Conservation (phyloP, 2,797 vertebrate species). For the Sebastes oblongus region DNA sequence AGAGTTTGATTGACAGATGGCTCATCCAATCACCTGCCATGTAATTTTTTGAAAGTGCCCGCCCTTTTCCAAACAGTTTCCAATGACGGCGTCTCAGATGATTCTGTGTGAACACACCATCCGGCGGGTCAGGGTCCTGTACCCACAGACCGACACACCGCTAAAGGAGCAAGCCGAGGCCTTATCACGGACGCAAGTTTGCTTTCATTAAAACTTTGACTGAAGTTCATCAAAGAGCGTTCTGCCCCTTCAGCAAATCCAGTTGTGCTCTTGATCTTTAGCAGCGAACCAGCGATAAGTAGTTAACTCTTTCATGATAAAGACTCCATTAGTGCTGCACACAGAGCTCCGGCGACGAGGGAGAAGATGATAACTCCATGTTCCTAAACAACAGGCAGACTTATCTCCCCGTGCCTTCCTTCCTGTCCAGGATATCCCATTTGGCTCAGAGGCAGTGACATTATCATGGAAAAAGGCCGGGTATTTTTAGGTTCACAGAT, state of each 20-base stretch:
- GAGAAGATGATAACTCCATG: conserved; percentile 54
- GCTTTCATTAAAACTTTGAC: conserved; percentile 60
- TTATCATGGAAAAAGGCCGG: conserved; percentile 13
- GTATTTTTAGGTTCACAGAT: conserved; percentile 21
- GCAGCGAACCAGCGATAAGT: conserved; percentile 60
- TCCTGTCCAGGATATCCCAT: conserved; percentile 66
- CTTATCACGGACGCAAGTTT: conserved; percentile 6
- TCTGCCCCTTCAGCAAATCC: conserved; percentile 56
- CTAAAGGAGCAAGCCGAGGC: conserved; percentile 7
- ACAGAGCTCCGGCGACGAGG: conserved; percentile 5
- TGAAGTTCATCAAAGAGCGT: conserved; percentile 69
- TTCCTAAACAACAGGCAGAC: conserved; percentile 67
- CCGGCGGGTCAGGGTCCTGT: neutral
- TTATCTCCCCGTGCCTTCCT: conserved; percentile 65
- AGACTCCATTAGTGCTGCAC: conserved; percentile 51
- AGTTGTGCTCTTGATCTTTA: conserved; percentile 59
- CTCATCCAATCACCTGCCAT: neutral
- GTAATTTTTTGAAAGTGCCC: neutral
- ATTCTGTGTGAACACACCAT: neutral
- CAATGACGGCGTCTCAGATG: neutral
- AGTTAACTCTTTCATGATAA: conserved; percentile 66
- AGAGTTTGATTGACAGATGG: no score
- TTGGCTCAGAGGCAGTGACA: conserved; percentile 23
- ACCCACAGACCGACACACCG: neutral
- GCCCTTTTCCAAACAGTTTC: neutral